These are phyloP conservation scores for Bradypus variegatus DNA, from an alignment of 2,797 vertebrate species.

Conservation along the genomic window DNA sequence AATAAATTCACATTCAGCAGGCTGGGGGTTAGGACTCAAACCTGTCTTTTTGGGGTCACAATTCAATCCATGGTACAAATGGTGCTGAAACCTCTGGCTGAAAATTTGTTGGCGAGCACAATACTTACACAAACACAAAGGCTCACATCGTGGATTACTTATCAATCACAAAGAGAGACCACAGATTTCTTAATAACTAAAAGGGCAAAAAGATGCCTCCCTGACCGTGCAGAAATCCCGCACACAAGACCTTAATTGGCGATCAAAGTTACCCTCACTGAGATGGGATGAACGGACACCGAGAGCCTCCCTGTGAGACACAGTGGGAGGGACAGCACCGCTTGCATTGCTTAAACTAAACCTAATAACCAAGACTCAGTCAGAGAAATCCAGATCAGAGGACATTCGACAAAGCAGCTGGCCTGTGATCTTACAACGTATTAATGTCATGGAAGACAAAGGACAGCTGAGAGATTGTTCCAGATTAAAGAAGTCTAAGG, in stretches of 20 bases:
- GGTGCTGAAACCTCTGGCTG: not conserved
- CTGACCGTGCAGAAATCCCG: not conserved
- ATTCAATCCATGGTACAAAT: no score
- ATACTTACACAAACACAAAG: not conserved
- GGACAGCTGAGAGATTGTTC: not conserved
- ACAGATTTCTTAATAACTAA: not conserved
- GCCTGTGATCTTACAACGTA: not conserved
- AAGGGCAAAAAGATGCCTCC: not conserved
- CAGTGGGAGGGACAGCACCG: not conserved
- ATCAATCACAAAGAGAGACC: not conserved
- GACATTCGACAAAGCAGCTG: not conserved
- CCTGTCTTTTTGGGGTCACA: no score
- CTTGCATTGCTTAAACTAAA: not conserved
- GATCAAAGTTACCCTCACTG: not conserved
- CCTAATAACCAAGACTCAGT: not conserved
- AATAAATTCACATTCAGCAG: no score
- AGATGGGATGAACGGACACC: rapidly evolving
- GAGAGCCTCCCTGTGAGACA: no score
- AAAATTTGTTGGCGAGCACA: not conserved
- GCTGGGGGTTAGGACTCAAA: no score
- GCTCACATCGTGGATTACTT: not conserved
- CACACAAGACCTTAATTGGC: rapidly evolving
- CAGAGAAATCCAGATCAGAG: not conserved
- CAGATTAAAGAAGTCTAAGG: not conserved
- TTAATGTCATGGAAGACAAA: not conserved